phyloP scores from a whole-genome alignment of 2,888 invertebrate genomes.

The Aquatica leii region DNA sequence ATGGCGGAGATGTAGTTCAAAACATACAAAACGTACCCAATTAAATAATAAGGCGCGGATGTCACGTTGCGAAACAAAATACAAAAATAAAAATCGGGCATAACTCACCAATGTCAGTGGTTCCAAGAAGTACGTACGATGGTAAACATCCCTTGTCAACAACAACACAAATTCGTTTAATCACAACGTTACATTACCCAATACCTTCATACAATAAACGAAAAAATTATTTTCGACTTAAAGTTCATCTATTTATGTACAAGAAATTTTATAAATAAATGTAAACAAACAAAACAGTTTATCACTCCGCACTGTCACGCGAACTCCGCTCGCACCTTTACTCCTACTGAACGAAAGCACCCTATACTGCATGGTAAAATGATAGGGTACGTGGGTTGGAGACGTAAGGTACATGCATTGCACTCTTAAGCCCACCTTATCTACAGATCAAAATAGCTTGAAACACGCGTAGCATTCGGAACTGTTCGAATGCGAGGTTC shows the following conservation, averaged over 20 bases:
- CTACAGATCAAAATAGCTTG: constrained; percentile 61
- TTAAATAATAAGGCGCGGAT: constrained; percentile 11
- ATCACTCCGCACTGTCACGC: constrained; percentile 51
- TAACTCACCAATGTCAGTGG: constrained; percentile 1
- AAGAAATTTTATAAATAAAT: constrained; percentile 48
- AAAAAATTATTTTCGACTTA: constrained; percentile 9
- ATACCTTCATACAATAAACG: constrained; percentile 6
- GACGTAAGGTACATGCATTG: constrained; percentile 30
- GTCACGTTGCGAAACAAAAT: background rate
- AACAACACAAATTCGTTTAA: constrained; percentile 1
- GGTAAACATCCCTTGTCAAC: constrained; percentile 10
- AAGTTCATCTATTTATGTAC: constrained; percentile 26
- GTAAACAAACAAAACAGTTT: constrained; percentile 58
- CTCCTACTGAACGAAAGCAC: constrained; percentile 59
- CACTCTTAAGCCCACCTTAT: constrained; percentile 25
- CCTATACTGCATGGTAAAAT: constrained; percentile 54
- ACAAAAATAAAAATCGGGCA: background rate
- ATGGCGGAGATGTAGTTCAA: constrained; percentile 58
- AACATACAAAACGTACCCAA: constrained; percentile 49
- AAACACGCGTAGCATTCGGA: constrained; percentile 61
- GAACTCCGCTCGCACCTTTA: constrained; percentile 56
- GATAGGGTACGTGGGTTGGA: constrained; percentile 41
- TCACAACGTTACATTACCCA: constrained; percentile 14
- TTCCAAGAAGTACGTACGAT: background rate
- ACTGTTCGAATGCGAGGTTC: constrained; percentile 51